Conservation (phyloP, 2,797 vertebrate species). For the Lacerta agilis region DNA sequence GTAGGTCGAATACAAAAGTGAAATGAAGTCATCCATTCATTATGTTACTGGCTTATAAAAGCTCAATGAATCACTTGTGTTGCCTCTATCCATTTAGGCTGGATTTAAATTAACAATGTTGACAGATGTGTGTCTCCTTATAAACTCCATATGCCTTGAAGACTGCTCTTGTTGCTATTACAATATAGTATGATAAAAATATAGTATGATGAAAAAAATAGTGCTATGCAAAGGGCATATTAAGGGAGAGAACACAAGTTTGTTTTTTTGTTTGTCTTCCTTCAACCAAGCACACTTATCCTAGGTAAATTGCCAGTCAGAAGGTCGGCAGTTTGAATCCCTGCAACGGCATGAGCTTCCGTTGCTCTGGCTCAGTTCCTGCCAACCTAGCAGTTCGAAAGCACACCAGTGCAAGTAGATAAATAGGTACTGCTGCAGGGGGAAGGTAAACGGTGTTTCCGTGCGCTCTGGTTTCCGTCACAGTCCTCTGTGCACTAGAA, state of each 20-base stretch:
- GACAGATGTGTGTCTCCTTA: slow-evolving; percentile 32
- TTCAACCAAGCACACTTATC: neutral
- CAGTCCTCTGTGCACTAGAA: too few relatives aligned
- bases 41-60: neutral
- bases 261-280: too few relatives aligned
- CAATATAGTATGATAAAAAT: neutral
- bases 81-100: slow-evolving; percentile 41
- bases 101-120: slow-evolving; percentile 35
- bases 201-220: neutral
- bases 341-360: too few relatives aligned
- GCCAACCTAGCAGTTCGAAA: too few relatives aligned
- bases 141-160: slow-evolving; percentile 22
- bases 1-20: slow-evolving; percentile 6
- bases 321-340: too few relatives aligned
- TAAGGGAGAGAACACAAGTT: neutral
- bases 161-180: slow-evolving; percentile 16
- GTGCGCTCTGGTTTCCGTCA: too few relatives aligned
- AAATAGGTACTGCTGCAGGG: too few relatives aligned
- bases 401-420: too few relatives aligned
- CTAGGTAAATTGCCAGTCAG: too few relatives aligned
- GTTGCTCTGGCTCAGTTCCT: too few relatives aligned
- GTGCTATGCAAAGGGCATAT: neutral
- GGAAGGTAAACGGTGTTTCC: too few relatives aligned
- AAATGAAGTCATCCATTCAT: neutral
- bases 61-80: slow-evolving; percentile 38